Evolutionary conservation across 2,113 vertebrate genomes (phyloP).

Genomic region (Tragelaphus strepsiceros): DNA sequence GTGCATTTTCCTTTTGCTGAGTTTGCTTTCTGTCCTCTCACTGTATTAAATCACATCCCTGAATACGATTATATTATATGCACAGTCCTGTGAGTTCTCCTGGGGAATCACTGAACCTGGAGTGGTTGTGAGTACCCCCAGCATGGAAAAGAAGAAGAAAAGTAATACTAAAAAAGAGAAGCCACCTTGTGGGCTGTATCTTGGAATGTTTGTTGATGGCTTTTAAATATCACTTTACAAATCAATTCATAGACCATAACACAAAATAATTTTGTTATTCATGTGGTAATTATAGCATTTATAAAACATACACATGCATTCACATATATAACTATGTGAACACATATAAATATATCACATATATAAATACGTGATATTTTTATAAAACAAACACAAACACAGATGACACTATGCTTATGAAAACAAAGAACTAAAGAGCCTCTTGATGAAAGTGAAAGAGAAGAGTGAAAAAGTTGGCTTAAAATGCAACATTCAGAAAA

Average conservation of each 20-base stretch:
- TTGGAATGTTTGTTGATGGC: background rate
- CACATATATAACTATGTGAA: background rate
- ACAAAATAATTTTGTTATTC: background rate
- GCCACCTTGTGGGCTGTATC: background rate
- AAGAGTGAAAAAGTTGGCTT: background rate
- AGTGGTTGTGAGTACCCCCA: background rate
- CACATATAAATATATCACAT: background rate
- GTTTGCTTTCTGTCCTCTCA: background rate
- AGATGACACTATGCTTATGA: background rate
- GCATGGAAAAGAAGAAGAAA: background rate
- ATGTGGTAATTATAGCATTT: background rate
- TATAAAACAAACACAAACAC: background rate
- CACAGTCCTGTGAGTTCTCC: background rate
- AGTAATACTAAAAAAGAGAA: background rate
- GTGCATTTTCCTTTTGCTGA: background rate
- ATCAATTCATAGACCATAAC: background rate
- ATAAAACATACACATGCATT: background rate
- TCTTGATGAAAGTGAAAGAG: background rate
- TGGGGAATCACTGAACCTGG: background rate
- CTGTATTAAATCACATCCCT: background rate
- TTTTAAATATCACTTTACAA: background rate
- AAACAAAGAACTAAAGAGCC: background rate
- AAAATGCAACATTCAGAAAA: background rate
- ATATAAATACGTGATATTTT: background rate
- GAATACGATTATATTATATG: rapidly evolving